These are phyloP conservation scores for Taxidea taxus DNA, from an alignment of 2,113 vertebrate species.

Conservation along the genomic window DNA sequence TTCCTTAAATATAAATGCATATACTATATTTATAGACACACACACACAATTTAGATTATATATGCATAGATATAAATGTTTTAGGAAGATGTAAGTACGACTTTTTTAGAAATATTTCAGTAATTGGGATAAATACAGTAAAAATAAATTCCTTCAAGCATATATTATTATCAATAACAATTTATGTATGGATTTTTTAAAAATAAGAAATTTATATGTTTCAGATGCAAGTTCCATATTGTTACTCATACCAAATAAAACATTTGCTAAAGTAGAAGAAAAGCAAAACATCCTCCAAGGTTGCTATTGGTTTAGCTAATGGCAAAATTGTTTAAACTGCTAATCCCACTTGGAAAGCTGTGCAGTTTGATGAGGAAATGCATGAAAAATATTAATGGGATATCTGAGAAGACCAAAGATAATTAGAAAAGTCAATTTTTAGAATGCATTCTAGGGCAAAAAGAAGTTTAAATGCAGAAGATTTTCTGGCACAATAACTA, in stretches of 20 bases:
- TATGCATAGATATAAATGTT: neutral
- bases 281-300: constrained; percentile 26
- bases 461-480: constrained; percentile 17
- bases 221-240: neutral
- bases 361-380: constrained; percentile 45
- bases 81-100: constrained; percentile 25
- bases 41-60: neutral
- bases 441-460: neutral
- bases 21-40: neutral
- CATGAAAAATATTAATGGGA: constrained; percentile 13
- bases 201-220: neutral
- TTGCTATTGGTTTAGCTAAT: neutral
- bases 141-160: constrained; percentile 42
- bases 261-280: constrained; percentile 24
- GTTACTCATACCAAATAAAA: neutral
- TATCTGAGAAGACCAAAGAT: constrained; percentile 58
- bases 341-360: constrained; percentile 27
- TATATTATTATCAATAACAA: constrained; percentile 42
- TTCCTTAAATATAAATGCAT: neutral
- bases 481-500: neutral
- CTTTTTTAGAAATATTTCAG: constrained; percentile 28
- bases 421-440: constrained; percentile 46
- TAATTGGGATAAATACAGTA: constrained; percentile 29
- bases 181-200: constrained; percentile 17
- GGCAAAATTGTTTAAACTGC: neutral